These are phyloP conservation scores for Leptopilina myrica DNA, from an alignment of 2,888 invertebrate genomes.

Conservation along the genomic window DNA sequence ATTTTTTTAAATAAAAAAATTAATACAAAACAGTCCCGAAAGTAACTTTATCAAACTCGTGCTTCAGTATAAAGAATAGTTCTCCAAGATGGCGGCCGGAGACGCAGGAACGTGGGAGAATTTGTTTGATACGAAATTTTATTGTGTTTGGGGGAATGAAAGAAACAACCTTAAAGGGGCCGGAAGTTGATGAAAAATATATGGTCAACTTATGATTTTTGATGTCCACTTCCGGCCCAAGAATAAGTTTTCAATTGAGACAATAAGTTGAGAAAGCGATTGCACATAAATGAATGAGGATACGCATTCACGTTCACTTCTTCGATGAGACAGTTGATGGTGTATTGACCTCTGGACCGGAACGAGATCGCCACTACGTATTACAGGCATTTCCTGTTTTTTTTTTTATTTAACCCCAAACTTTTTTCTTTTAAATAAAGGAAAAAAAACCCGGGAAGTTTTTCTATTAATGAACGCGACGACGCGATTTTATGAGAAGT, in stretches of 20 bases:
- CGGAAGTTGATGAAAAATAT: constrained; percentile 38
- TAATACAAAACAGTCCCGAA: not conserved
- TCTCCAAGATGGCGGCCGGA: constrained; percentile 37
- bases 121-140: not conserved
- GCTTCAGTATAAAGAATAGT: not conserved
- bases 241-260: constrained; percentile 63
- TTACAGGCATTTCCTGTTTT: constrained; percentile 19
- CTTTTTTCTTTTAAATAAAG: no score
- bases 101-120: constrained; percentile 33
- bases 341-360: constrained; percentile 43
- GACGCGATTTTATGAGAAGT: constrained; percentile 32
- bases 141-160: not conserved
- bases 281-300: constrained; percentile 54
- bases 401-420: not conserved
- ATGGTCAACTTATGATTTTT: constrained; percentile 48
- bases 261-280: constrained; percentile 64
- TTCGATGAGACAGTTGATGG: constrained; percentile 49
- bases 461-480: constrained; percentile 14
- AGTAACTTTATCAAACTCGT: not conserved
- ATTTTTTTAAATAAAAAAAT: no score
- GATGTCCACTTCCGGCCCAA: constrained; percentile 59
- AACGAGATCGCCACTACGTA: constrained; percentile 52
- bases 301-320: constrained; percentile 63
- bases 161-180: constrained; percentile 19
- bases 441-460: no score